Base-by-base conservation (phyloP, 2,888 invertebrate species). In the Chymomyza amoena region DNA sequence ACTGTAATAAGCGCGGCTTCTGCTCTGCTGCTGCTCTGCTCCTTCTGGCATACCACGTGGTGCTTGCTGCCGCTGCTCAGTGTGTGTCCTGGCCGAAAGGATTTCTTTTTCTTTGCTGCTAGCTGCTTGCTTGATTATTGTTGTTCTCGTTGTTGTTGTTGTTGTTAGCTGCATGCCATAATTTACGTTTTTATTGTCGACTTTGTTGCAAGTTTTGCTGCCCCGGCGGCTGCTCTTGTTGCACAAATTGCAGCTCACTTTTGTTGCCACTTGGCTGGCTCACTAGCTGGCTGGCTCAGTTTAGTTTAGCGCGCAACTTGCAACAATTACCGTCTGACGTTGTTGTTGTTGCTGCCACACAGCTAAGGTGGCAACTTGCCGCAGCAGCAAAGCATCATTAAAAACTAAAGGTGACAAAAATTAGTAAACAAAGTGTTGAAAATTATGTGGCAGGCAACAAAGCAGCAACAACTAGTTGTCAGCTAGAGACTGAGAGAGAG, bases 341-440 rank as follows among this genome's bases (percentile, higher is more conserved):
- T 64, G 67, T 52, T 16, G 62, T 25, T 16, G 39, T 28, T n/a
- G n/a, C n/a, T n/a, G n/a, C n/a, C n/a, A n/a, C 25, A 63, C 64
- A 64, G 45, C 57, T 64, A 56, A 36, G 54, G 36, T 36, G 64
- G 51, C 66, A 60, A 10, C 63, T 16, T 59, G 57, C 10, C 60
- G 69, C 59, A 59, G 69, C 69, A 66, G 81, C 73, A 69, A 87
- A 87, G 88, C 87, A 87, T 84, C 88, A 88, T 88, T 86, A 88
- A 88, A 32, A 88, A 79, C 79, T 73, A 87, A 85, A 85, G 87
- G 85, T 85, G 85, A 85, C 85, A 85, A 85, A 88, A 88, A 85
- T 87, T 85, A 84, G 85, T 88, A 85, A 85, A 87, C 88, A 88
- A 88, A 86, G 88, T 88, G 85, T 85, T 82, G 77, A 72, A 85